Evolutionary conservation across 2,888 invertebrate species (phyloP).

Genomic region (Drosophila colorata): DNA sequence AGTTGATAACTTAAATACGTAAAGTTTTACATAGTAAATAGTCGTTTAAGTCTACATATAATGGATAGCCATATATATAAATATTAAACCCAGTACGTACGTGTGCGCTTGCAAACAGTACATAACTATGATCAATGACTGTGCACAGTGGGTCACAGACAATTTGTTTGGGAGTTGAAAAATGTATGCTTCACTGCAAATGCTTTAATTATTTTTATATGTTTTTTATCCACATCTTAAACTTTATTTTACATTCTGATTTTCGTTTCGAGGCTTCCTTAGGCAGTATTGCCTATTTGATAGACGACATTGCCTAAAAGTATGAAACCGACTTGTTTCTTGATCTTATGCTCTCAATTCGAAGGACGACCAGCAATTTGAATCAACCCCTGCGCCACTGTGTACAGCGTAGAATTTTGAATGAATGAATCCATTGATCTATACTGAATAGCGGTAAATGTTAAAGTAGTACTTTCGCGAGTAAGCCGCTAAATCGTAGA

Average conservation of each 20-base stretch:
- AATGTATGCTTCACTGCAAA: conserved; percentile 8
- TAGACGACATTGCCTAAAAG: conserved; percentile 36
- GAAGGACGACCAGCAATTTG: not conserved
- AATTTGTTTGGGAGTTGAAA: conserved; percentile 3
- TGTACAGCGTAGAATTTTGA: conserved; percentile 22
- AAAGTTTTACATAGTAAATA: conserved; percentile 83
- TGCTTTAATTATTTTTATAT: conserved; percentile 31
- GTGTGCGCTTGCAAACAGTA: conserved; percentile 25
- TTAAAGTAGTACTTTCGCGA: conserved; percentile 59
- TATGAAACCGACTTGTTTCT: conserved; percentile 1
- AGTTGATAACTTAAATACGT: conserved; percentile 84
- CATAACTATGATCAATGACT: conserved; percentile 25
- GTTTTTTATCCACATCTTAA: not conserved
- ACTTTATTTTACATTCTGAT: not conserved
- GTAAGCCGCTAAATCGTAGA: conserved; percentile 32
- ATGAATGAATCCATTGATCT: conserved; percentile 35
- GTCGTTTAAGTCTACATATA: conserved; percentile 74
- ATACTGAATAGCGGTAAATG: conserved; percentile 62
- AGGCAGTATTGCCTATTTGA: conserved; percentile 54
- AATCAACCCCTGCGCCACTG: conserved; percentile 19
- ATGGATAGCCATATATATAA: conserved; percentile 31
- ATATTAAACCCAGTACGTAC: conserved; percentile 22
- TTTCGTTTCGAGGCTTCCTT: not conserved
- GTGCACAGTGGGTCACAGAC: conserved; percentile 36
- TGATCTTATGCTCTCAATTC: not conserved